A percentile compares a stretch with the other conserved stretches of the same genome.
phyloP scores from a whole-genome alignment of 2,797 vertebrate species.

The Sebastes hubbsi region DNA sequence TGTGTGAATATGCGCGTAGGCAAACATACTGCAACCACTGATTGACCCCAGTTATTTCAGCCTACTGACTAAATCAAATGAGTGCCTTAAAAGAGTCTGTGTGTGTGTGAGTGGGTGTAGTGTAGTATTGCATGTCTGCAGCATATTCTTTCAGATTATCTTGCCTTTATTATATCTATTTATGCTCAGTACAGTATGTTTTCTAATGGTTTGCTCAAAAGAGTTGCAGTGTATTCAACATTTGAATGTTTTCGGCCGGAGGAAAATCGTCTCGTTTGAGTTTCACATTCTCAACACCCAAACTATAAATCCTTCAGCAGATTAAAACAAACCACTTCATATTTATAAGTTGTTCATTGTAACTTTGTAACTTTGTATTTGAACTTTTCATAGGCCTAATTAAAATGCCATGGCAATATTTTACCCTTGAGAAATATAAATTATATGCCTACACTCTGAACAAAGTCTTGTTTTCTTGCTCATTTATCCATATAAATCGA shows the following conservation, averaged over 20 bases:
- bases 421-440: neutral
- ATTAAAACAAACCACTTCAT: neutral
- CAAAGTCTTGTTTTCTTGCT: neutral
- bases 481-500: neutral
- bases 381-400: neutral
- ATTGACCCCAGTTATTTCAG: constrained; percentile 39
- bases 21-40: constrained; percentile 37
- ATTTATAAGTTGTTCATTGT: neutral
- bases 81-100: constrained; percentile 17
- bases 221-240: neutral
- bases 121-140: neutral
- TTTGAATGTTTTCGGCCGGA: neutral
- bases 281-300: neutral
- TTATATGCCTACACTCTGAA: neutral
- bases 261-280: neutral
- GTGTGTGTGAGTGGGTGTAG: neutral
- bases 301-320: neutral
- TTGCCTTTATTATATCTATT: neutral
- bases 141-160: neutral
- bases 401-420: neutral
- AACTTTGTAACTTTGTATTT: neutral
- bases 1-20: constrained; percentile 51
- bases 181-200: neutral
- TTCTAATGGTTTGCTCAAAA: neutral
- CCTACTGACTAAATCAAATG: constrained; percentile 27